Evolutionary conservation across 2,888 invertebrate genomes (phyloP).

Genomic region (Eupithecia dodoneata): DNA sequence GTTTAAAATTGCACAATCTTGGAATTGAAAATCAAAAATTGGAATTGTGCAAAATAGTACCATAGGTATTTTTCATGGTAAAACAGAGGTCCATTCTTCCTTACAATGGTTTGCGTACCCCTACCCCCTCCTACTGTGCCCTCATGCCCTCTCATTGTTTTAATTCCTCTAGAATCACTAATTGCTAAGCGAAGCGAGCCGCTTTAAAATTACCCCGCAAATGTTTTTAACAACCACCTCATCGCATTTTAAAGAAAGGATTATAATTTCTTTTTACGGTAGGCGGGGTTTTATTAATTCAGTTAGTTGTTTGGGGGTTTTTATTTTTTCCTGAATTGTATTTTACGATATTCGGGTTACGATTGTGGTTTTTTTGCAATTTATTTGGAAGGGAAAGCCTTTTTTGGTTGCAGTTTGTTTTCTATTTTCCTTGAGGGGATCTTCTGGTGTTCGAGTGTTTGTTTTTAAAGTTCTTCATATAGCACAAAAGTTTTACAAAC

Average conservation of each 20-base stretch:
- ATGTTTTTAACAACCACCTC: slow-evolving; percentile 82
- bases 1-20: too few relatives aligned
- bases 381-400: background rate
- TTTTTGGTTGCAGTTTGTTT: background rate
- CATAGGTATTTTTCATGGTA: background rate
- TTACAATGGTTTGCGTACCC: slow-evolving; percentile 56
- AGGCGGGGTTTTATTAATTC: slow-evolving; percentile 77
- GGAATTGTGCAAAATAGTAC: too few relatives aligned
- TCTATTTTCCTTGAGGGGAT: background rate
- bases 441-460: background rate
- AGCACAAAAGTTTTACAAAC: too few relatives aligned
- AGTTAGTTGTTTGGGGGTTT: slow-evolving; percentile 64
- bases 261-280: slow-evolving; percentile 78
- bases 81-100: slow-evolving; percentile 54
- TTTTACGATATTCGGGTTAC: background rate
- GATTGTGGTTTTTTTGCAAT: slow-evolving; percentile 5
- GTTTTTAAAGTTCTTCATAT: too few relatives aligned
- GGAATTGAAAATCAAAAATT: too few relatives aligned
- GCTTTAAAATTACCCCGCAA: slow-evolving; percentile 79
- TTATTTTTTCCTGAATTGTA: slow-evolving; percentile 45
- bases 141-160: slow-evolving; percentile 72
- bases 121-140: background rate
- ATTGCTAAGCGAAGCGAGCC: slow-evolving; percentile 76
- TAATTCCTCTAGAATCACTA: slow-evolving; percentile 80
- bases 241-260: slow-evolving; percentile 84